These are phyloP conservation scores for Coranthus polyacanthus DNA, from an alignment of 2,797 vertebrate genomes.

Conservation along the genomic window DNA sequence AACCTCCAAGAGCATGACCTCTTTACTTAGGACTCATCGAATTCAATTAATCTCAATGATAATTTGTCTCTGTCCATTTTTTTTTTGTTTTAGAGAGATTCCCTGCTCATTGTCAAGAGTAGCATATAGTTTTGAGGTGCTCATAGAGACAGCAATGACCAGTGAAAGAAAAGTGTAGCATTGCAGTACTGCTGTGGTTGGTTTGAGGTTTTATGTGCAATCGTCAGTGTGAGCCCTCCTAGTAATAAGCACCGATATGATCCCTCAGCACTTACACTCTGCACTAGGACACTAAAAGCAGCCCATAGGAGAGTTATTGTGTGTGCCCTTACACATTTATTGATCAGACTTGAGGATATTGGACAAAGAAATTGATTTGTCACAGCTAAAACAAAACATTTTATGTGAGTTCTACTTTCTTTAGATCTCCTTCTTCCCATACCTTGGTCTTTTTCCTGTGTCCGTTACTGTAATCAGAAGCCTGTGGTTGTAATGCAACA, in stretches of 20 bases:
- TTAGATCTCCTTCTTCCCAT: slow-evolving; percentile 53
- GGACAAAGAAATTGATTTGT: slow-evolving; percentile 77
- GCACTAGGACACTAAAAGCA: slow-evolving; percentile 70
- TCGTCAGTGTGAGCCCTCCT: slow-evolving; percentile 70
- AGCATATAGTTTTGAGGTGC: not conserved
- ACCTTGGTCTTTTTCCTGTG: slow-evolving; percentile 28
- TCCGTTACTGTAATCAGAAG: slow-evolving; percentile 29
- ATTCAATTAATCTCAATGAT: slow-evolving; percentile 14
- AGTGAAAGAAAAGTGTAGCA: slow-evolving; percentile 37
- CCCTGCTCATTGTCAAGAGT: slow-evolving; percentile 5
- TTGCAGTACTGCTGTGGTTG: slow-evolving; percentile 58
- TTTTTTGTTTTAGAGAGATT: too few species aligned
- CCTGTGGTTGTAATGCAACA: too few species aligned
- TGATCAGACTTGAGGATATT: slow-evolving; percentile 68
- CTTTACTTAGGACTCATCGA: slow-evolving; percentile 18
- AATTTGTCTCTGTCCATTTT: slow-evolving; percentile 12
- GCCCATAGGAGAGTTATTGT: slow-evolving; percentile 63
- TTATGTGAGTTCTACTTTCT: slow-evolving; percentile 52
- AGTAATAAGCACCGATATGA: slow-evolving; percentile 78
- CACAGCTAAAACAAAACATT: slow-evolving; percentile 69
- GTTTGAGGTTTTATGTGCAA: slow-evolving; percentile 69
- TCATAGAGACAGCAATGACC: slow-evolving; percentile 8
- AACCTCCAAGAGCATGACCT: slow-evolving; percentile 18
- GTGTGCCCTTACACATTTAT: slow-evolving; percentile 53
- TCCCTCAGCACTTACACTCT: slow-evolving; percentile 73